Base-by-base conservation (phyloP, 2,888 invertebrate species). In the Cataglyphis altisquamis region DNA sequence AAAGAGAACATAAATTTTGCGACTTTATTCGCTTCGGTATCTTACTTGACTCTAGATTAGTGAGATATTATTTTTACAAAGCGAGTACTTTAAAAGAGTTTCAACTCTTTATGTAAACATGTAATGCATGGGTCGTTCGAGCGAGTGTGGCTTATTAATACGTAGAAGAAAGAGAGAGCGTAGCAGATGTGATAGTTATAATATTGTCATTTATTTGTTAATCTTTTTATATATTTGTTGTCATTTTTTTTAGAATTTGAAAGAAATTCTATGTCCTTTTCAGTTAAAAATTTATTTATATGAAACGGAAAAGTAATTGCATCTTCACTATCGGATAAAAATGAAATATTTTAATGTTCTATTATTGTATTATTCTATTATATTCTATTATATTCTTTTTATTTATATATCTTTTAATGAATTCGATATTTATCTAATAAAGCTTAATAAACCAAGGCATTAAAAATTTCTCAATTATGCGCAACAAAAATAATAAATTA, bases 161-260 rank as follows among this genome's bases (percentile, higher is more conserved):
- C 60, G 45, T 15, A 15, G 21, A 63, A 15, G 48, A 45, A 15
- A 21, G 45, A 10, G 0, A 63, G 25, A 18, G 36, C 25, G 48
- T 18, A 5, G 18, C n/a, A 8, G 48, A 75, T 75, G 18, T 82
- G 72, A 70, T 62, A 82, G 18, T 48, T 84, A 88, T 88, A 89
- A 88, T 88, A 88, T 82, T 64, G 85, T 83, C 82, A 88, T 88
- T 87, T 87, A 87, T 85, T 88, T 87, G 63, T 60, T 70, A 85
- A 82, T 89, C 75, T 82, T 57, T 63, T 83, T 85, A 74, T 55
- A 70, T 82, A 82, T 86, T 83, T 68, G 15, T 64, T 74, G 81
- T 85, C 48, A 48, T 5, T 82, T 3, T 64, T 64, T 62, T 66
- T 32, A 70, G 62, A 86, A 83, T 89, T 87, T 62, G 70, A 82